Conservation (phyloP, 2,888 invertebrate species). For the Alentia gelatinosa region DNA sequence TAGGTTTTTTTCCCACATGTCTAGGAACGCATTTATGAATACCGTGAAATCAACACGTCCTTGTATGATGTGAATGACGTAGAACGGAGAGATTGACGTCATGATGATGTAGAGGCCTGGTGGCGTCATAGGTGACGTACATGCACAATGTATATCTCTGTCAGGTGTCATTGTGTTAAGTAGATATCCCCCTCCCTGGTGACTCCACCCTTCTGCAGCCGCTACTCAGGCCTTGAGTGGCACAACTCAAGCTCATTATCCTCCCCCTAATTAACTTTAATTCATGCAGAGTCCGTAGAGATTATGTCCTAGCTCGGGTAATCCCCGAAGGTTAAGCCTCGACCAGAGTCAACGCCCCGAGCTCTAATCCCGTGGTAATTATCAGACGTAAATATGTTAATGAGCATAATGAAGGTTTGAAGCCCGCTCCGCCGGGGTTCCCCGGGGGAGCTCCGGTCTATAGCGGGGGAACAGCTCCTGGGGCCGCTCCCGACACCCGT, state of each 20-base stretch:
- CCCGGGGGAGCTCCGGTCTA: neutral
- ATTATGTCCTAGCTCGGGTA: neutral
- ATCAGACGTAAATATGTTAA: slow-evolving; percentile 7
- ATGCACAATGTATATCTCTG: too few relatives aligned
- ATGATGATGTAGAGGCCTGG: too few relatives aligned
- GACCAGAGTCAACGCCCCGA: neutral
- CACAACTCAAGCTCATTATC: neutral
- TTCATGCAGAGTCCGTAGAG: neutral
- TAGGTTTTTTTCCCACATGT: too few relatives aligned
- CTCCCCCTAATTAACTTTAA: neutral
- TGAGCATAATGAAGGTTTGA: slow-evolving; percentile 2
- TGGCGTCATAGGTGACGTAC: too few relatives aligned
- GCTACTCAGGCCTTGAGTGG: neutral
- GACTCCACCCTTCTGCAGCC: too few relatives aligned
- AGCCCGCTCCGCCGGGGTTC: neutral
- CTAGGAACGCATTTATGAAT: too few relatives aligned
- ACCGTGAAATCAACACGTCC: too few relatives aligned
- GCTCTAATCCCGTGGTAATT: neutral
- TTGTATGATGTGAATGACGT: too few relatives aligned
- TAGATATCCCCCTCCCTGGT: too few relatives aligned
- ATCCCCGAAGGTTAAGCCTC: neutral
- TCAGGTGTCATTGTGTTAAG: too few relatives aligned
- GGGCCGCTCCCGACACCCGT: neutral
- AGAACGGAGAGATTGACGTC: too few relatives aligned
- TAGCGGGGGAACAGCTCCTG: neutral